These are phyloP conservation scores for Pseudocheirus occidentalis DNA, from an alignment of 2,797 vertebrate genomes.

Conservation along the genomic window DNA sequence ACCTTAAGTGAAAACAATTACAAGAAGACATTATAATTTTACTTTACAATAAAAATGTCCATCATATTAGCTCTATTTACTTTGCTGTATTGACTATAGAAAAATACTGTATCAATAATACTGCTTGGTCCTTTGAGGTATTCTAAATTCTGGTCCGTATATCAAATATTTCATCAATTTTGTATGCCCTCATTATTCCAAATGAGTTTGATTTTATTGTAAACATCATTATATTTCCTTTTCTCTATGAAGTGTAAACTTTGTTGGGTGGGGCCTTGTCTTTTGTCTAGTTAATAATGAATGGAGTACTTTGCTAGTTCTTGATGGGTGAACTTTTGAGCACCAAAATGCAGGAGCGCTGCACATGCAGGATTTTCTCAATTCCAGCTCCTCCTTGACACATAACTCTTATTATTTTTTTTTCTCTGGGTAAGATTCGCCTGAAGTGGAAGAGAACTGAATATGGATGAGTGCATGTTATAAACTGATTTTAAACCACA, in stretches of 20 bases:
- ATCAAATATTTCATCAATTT: background rate
- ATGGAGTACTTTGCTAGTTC: slow-evolving; percentile 52
- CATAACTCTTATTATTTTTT: slow-evolving; percentile 35
- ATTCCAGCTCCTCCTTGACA: slow-evolving; percentile 39
- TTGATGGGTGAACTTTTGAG: slow-evolving; percentile 67
- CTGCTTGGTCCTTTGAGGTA: background rate
- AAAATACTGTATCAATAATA: background rate
- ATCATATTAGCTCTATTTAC: background rate
- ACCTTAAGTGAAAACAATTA: background rate
- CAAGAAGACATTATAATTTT: background rate
- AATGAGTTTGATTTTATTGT: background rate
- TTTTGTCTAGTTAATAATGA: slow-evolving; percentile 65
- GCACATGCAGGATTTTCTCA: slow-evolving; percentile 40
- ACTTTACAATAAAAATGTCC: background rate
- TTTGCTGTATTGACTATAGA: background rate
- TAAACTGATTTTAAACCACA: slow-evolving; percentile 64
- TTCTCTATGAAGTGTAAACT: background rate
- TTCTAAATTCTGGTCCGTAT: background rate
- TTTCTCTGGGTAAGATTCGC: slow-evolving; percentile 57
- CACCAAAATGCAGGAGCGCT: slow-evolving; percentile 55
- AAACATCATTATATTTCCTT: background rate
- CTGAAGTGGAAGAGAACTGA: slow-evolving; percentile 61
- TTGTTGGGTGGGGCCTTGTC: background rate
- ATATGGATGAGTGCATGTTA: slow-evolving; percentile 74
- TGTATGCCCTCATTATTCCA: background rate